Conservation (phyloP, 2,113 vertebrate species). For the Gyps fulvus region DNA sequence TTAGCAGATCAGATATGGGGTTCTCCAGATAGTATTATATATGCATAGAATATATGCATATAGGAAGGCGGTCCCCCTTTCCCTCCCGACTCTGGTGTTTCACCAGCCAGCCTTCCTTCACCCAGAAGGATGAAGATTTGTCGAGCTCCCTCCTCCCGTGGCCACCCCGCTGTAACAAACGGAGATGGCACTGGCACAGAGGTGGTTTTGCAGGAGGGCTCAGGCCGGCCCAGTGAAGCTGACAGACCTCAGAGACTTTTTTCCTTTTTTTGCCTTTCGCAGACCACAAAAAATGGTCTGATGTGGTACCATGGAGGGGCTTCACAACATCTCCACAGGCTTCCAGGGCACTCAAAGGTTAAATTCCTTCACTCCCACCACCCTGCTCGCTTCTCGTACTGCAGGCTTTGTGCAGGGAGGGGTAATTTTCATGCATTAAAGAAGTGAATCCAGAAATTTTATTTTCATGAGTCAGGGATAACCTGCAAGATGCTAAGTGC, state of each 20-base stretch:
- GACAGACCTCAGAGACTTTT: not conserved
- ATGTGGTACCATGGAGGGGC: not conserved
- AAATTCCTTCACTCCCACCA: not conserved
- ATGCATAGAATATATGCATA: no score
- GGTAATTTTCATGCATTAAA: not conserved
- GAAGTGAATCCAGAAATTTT: not conserved
- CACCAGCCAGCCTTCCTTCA: not conserved
- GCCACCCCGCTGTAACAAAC: accelerated
- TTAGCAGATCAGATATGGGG: not conserved
- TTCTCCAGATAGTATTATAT: not conserved
- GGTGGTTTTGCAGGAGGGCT: not conserved
- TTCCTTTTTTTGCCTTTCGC: not conserved
- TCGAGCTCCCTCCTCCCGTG: not conserved
- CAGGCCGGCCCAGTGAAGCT: not conserved
- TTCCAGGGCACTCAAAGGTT: not conserved
- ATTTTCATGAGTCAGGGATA: conserved; percentile 11
- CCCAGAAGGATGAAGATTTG: not conserved
- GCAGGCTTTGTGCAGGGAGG: not conserved
- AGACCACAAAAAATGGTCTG: not conserved
- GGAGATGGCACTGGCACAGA: not conserved
- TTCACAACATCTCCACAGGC: not conserved
- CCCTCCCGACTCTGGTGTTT: not conserved
- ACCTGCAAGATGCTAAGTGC: not conserved
- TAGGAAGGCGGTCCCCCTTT: not conserved
- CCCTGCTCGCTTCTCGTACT: not conserved